Percentiles rank a stretch among this genome's conserved stretches.
phyloP scores from a whole-genome alignment of 2,888 invertebrate species.

The Oxyteleia sp. region DNA sequence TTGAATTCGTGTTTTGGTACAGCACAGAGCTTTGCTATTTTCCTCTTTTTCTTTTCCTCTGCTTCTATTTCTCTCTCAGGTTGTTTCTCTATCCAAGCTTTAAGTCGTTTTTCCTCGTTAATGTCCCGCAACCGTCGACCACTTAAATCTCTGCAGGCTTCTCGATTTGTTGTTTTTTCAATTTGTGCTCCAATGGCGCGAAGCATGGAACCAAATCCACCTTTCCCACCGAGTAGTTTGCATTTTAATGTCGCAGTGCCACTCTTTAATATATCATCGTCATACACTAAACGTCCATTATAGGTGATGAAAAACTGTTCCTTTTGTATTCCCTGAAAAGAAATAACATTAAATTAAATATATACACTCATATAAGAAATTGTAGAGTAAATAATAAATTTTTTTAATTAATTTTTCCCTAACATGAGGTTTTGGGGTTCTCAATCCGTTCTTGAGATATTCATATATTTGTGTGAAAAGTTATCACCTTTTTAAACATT shows the following conservation, averaged over 20 bases:
- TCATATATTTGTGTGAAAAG: too few species aligned
- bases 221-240: slow-evolving; percentile 94
- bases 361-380: too few species aligned
- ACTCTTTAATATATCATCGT: slow-evolving; percentile 84
- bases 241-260: slow-evolving; percentile 89
- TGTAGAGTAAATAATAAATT: too few species aligned
- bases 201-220: slow-evolving; percentile 99
- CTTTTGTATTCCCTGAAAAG: slow-evolving; percentile 84
- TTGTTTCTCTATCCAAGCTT: slow-evolving; percentile 96
- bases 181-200: slow-evolving; percentile 99
- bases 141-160: slow-evolving; percentile 98
- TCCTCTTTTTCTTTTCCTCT: slow-evolving; percentile 92
- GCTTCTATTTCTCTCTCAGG: slow-evolving; percentile 94
- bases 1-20: slow-evolving; percentile 95
- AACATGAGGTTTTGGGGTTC: too few species aligned
- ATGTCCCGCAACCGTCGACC: slow-evolving; percentile 98
- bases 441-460: too few species aligned
- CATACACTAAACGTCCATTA: slow-evolving; percentile 89
- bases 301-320: slow-evolving; percentile 89
- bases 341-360: too few species aligned
- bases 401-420: too few species aligned
- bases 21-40: slow-evolving; percentile 92
- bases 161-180: slow-evolving; percentile 98
- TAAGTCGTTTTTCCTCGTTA: slow-evolving; percentile 97
- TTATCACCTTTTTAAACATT: too few species aligned